Conservation (phyloP, 2,113 vertebrate species). For the Mandrillus leucophaeus region DNA sequence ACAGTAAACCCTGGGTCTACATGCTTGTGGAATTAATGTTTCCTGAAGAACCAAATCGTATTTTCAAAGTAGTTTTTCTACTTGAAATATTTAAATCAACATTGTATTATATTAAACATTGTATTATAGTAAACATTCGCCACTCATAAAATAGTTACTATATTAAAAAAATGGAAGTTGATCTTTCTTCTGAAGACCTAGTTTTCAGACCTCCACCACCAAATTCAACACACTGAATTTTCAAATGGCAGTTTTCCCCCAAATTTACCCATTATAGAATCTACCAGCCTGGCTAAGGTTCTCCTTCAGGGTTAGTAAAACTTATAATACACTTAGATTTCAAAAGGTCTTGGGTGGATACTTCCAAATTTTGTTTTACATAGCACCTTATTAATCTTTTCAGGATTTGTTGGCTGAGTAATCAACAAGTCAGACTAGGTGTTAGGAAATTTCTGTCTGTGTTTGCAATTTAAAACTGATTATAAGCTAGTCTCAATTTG, state of each 20-base stretch:
- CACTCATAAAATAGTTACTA: background rate
- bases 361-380: slow-evolving; percentile 55
- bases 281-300: background rate
- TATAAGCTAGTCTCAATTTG: slow-evolving; percentile 13
- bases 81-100: slow-evolving; percentile 16
- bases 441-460: slow-evolving; percentile 45
- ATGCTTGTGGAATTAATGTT: background rate
- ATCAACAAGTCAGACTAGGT: slow-evolving; percentile 42
- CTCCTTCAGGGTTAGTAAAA: background rate
- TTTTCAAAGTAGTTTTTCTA: background rate
- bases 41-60: background rate
- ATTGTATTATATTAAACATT: background rate
- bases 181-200: background rate
- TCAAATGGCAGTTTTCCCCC: background rate
- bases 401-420: slow-evolving; percentile 28
- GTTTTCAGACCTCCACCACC: background rate
- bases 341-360: slow-evolving; percentile 19
- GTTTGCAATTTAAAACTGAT: slow-evolving; percentile 48
- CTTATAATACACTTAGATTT: slow-evolving; percentile 19
- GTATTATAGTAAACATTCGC: background rate
- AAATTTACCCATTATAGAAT: background rate
- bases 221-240: slow-evolving; percentile 20
- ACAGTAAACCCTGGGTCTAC: background rate
- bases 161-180: background rate
- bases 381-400: slow-evolving; percentile 43